Base-by-base conservation (phyloP, 2,797 vertebrate genomes). In the Lithobates sylvaticus region DNA sequence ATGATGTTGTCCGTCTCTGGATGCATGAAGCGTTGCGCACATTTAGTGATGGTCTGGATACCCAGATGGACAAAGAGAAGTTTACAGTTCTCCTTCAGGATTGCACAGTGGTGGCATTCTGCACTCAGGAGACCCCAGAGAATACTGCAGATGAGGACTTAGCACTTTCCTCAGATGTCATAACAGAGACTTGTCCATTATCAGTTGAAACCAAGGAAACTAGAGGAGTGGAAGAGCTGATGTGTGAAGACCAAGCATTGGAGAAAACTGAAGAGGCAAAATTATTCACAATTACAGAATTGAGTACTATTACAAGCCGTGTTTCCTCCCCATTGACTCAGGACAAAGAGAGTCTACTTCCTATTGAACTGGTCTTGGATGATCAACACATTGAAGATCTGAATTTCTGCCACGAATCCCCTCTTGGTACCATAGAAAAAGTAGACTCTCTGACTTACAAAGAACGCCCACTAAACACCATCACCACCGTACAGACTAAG, bases 1-100 rank as follows among this genome's bases (percentile, higher is more conserved):
- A 95, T 15, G 88, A 89, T 34, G 88, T 97, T 16, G 81, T 90
- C 9, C 94, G 91, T 10, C 93, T 98, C 6, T 98, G 97, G 97
- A 91, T 95, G 89, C 97, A 97, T 0, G 97, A 97, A 89, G 94
- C 95, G 78, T 91, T 95, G 89, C 95, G 95, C 10, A 96, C 93
- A 0, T 97, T 97, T 65, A 88, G 92, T 61, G 97, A 98, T 82
- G 92, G 93, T 3, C 89, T 97, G 23, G 87, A 89, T 82, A 93
- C 93, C 9, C 88, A 91, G 10, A 85, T 88, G 2, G 95, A 96
- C 72, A 90, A 73, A 0, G 89, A 42, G 5, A 32, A 4, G 18
- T 78, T 36, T 10, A 88, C 80, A 61, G 83, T 0, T 21, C 36
- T 69, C 54, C 29, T 84, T 67, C 78, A 85, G 36, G 85, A 26